These are phyloP conservation scores for Puntigrus tetrazona DNA, from an alignment of 2,113 vertebrate species.

Conservation along the genomic window DNA sequence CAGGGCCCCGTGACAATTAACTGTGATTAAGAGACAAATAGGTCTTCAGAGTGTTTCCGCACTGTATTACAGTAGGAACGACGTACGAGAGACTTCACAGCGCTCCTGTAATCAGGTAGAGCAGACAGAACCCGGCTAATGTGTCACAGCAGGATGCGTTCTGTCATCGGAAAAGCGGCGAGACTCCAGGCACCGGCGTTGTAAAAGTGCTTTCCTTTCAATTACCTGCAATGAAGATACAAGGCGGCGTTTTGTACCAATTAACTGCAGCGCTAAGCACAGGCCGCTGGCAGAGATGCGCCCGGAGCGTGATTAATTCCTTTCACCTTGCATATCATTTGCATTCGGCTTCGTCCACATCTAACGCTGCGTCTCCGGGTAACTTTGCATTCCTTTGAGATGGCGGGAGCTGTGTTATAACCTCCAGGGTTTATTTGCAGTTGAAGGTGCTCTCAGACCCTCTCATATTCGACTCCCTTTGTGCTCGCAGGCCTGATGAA, in stretches of 20 bases:
- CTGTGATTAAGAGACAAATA: background rate
- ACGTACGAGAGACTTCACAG: conserved; percentile 36
- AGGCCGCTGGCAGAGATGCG: conserved; percentile 55
- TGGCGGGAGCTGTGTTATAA: conserved; percentile 21
- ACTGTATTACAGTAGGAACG: conserved; percentile 31
- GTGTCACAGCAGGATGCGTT: conserved; percentile 49
- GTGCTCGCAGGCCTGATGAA: conserved; percentile 22
- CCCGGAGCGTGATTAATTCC: conserved; percentile 36
- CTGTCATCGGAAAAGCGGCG: conserved; percentile 18
- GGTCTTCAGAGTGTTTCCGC: background rate
- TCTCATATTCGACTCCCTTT: conserved; percentile 36
- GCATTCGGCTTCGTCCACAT: conserved; percentile 40
- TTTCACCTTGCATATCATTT: conserved; percentile 55
- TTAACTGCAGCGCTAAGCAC: conserved; percentile 66
- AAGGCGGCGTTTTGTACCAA: conserved; percentile 71
- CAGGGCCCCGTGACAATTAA: background rate
- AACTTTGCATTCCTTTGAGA: conserved; percentile 36
- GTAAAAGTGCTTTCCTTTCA: conserved; percentile 47
- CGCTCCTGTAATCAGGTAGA: conserved; percentile 58
- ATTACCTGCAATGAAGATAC: conserved; percentile 58
- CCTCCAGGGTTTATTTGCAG: conserved; percentile 21
- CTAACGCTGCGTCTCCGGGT: background rate
- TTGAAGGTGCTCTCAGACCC: conserved; percentile 26
- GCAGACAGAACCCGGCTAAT: conserved; percentile 49
- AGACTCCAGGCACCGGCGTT: conserved; percentile 32